Evolutionary conservation across 2,113 vertebrate species (phyloP), one percentile per base, ranked within the genome.

Genomic region (Apistogramma diplotaenia): DNA sequence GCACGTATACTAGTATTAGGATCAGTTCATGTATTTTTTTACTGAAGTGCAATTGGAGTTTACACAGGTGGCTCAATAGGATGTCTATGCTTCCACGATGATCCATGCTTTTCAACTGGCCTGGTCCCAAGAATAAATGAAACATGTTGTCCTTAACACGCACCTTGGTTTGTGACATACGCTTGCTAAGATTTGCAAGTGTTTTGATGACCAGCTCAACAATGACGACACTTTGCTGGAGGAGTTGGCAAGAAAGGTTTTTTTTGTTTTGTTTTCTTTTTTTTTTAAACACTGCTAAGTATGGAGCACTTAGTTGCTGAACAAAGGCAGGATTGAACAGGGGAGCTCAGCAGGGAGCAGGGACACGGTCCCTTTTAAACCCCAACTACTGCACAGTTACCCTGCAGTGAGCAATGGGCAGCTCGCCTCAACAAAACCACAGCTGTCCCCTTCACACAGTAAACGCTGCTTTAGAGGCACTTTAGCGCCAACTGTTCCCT

Each of bases 281-380:
- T 27, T 35, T 33, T 33, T 33, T 8, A 35, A 35, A 62, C 77
- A 80, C 58, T 81, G 54, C 61, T 62, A 78, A 73, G 70, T 53
- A 79, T 74, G 78, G 79, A 83, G 88, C 89, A 90, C 89, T 92
- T 93, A 87, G 92, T 91, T 91, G 90, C 83, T 87, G 90, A 92
- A 91, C 89, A 94, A 92, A 93, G 85, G 65, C 53, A 78, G 87
- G 85, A 87, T 84, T 86, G 85, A 87, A 89, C 88, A 79, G 89
- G 81, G 76, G 75, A 88, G 85, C 89, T 70, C 91, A 87, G 90
- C 91, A 81, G 92, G 93, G 86, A 89, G 88, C 82, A 15, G 86
- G 84, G 67, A 84, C 74, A 4, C n/a, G 86, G 86, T 76, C 82
- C 73, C 81, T 88, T 93, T 83, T 93, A 85, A 78, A 90, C 78